phyloP scores from a whole-genome alignment of 2,113 vertebrate species.

The Triplophysa dalaica region DNA sequence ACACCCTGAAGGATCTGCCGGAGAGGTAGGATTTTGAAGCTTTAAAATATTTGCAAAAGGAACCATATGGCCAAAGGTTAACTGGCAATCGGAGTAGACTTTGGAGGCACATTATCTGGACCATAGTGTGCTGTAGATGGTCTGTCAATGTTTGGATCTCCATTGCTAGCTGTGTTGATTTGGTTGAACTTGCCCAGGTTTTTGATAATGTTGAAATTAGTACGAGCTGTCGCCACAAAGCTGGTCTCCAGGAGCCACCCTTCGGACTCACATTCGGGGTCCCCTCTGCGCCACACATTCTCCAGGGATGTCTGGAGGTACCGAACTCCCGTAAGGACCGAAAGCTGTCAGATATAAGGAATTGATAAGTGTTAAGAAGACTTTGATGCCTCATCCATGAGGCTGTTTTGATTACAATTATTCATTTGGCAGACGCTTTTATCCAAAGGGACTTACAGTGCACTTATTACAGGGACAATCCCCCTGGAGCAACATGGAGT shows the following conservation, averaged over 20 bases:
- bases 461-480: no score
- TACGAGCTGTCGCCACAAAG: slow-evolving; percentile 81
- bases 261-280: slow-evolving; percentile 78
- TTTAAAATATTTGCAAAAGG: not conserved
- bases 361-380: not conserved
- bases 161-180: slow-evolving; percentile 71
- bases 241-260: slow-evolving; percentile 87
- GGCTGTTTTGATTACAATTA: not conserved
- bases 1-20: no score
- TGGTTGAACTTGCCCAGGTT: slow-evolving; percentile 84
- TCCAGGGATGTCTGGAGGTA: slow-evolving; percentile 90
- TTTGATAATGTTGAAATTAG: slow-evolving; percentile 83
- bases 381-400: not conserved
- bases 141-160: slow-evolving; percentile 77
- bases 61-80: slow-evolving; percentile 52
- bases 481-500: no score
- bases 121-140: slow-evolving; percentile 76
- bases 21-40: no score
- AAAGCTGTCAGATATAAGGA: slow-evolving; percentile 76
- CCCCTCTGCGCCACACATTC: slow-evolving; percentile 78
- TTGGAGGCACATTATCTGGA: slow-evolving; percentile 73
- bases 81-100: slow-evolving; percentile 62
- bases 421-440: no score
- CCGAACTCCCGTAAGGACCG: slow-evolving; percentile 83
- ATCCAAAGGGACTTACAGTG: no score